phyloP scores from a whole-genome alignment of 2,888 invertebrate genomes.

The Sarcophaga variegata region DNA sequence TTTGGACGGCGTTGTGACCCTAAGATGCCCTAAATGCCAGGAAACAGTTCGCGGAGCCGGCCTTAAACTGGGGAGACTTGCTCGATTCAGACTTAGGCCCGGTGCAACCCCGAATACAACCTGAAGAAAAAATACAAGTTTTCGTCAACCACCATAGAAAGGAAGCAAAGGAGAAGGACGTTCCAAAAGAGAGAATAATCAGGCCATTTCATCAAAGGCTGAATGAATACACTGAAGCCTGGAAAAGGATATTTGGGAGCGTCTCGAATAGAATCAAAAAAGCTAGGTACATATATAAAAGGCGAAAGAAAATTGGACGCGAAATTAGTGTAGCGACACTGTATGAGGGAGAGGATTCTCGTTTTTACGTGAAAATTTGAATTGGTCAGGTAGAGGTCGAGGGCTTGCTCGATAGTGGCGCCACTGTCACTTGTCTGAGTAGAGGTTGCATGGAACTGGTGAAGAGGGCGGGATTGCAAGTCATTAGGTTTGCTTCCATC shows the following conservation, averaged over 20 bases:
- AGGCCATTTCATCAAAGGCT: no score
- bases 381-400: no score
- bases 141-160: background rate
- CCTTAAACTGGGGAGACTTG: conserved; percentile 27
- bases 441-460: background rate
- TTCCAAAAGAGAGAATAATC: no score
- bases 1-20: background rate
- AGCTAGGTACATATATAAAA: no score
- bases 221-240: no score
- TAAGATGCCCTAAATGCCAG: conserved; percentile 28
- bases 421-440: no score
- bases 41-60: conserved; percentile 13
- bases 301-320: background rate
- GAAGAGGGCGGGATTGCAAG: background rate
- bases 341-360: background rate
- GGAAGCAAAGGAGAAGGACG: no score
- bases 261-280: no score
- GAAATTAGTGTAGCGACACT: background rate
- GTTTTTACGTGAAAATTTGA: background rate
- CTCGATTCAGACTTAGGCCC: conserved; percentile 7
- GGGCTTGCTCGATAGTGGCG: no score
- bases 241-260: no score
- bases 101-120: background rate
- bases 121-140: background rate
- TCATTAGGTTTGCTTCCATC: background rate